These are phyloP conservation scores for Danaus chrysippus DNA, from an alignment of 2,888 invertebrate species.

Conservation along the genomic window DNA sequence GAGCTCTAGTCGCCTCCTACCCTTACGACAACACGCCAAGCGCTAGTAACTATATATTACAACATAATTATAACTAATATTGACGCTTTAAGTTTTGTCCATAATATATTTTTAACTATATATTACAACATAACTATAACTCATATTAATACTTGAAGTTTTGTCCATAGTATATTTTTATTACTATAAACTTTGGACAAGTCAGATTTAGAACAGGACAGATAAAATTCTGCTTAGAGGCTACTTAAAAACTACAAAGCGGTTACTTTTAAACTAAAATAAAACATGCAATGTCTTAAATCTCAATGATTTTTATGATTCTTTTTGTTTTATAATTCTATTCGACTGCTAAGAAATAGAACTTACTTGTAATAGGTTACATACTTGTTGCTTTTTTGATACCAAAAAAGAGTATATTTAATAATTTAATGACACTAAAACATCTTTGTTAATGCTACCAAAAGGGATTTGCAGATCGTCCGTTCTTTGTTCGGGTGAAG, in stretches of 20 bases:
- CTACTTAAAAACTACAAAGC: too few relatives aligned
- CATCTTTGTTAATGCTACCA: too few relatives aligned
- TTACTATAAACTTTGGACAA: too few relatives aligned
- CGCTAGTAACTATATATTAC: slow-evolving; percentile 83
- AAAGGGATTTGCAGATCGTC: slow-evolving; percentile 87
- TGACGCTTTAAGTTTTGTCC: neutral
- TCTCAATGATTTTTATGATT: slow-evolving; percentile 5
- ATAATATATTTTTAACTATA: slow-evolving; percentile 41
- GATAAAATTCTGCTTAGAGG: too few relatives aligned
- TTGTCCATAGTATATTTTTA: too few relatives aligned
- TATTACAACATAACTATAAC: slow-evolving; percentile 2
- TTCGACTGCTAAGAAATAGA: neutral
- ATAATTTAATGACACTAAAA: too few relatives aligned
- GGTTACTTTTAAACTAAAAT: too few relatives aligned
- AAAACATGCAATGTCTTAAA: neutral
- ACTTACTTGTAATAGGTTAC: neutral
- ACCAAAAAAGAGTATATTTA: too few relatives aligned
- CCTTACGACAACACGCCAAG: slow-evolving; percentile 98
- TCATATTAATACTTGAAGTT: neutral
- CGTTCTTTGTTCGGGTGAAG: slow-evolving; percentile 85
- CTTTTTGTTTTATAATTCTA: neutral
- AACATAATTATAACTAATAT: slow-evolving; percentile 1
- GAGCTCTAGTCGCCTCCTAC: slow-evolving; percentile 96
- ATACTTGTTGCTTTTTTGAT: too few relatives aligned
- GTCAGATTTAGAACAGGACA: too few relatives aligned